phyloP scores from a whole-genome alignment of 2,888 invertebrate species.

The Dynastes tityus region DNA sequence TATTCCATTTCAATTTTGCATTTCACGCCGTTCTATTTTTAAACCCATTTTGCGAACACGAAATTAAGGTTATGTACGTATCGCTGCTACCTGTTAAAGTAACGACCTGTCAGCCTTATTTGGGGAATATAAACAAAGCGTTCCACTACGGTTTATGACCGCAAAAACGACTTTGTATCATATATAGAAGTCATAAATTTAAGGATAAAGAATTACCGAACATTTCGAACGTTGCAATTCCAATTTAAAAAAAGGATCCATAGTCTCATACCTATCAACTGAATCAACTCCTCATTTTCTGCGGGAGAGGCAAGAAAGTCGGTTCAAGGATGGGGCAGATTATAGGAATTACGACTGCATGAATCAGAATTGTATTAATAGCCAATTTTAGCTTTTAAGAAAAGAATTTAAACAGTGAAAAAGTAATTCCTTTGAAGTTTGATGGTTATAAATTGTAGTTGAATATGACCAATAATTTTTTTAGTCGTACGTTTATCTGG shows the following conservation, averaged over 20 bases:
- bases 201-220: not conserved
- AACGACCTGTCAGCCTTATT: conserved; percentile 52
- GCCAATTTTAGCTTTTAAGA: not conserved
- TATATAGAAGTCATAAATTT: not conserved
- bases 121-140: conserved; percentile 47
- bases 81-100: conserved; percentile 46
- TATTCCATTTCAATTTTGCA: conserved; percentile 40
- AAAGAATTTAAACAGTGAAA: not conserved
- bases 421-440: not conserved
- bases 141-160: not conserved
- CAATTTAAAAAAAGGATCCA: not conserved
- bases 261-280: too few relatives aligned
- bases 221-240: not conserved
- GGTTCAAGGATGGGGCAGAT: conserved; percentile 50
- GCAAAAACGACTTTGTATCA: not conserved
- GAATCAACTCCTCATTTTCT: too few relatives aligned
- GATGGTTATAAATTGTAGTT: not conserved
- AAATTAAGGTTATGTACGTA: conserved; percentile 53
- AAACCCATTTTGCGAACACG: conserved; percentile 21
- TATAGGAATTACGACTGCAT: conserved; percentile 49
- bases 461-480: not conserved
- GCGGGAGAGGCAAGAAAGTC: not conserved
- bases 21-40: conserved; percentile 47
- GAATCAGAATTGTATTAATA: conserved; percentile 49
- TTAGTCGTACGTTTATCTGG: not conserved